Base-by-base conservation (phyloP, 1,140 invertebrate genomes). In the Drepana arcuata region DNA sequence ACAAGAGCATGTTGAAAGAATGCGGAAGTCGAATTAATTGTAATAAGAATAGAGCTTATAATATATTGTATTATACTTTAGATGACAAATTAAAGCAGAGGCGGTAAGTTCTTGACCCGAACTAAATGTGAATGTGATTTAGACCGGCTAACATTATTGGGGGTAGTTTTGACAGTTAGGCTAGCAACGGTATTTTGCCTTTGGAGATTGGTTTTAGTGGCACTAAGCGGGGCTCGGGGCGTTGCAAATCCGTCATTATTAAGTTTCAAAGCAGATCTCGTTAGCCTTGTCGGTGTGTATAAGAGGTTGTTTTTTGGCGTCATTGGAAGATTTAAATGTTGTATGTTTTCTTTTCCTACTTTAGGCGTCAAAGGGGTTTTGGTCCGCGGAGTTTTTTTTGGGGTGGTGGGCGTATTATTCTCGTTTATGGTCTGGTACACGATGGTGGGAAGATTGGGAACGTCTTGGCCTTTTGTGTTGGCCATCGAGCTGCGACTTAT, bases 401-500 rank as follows among this genome's bases (percentile, higher is more conserved):
- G 68, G 14, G 70, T 74, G 9, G 45, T 43, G 7, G 46, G 41
- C 9, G 48, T 46, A 10, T 39, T 48, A 5, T 25, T 42, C n/a
- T 68, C 62, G 12, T 57, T 48, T 18, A 53, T 43, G 0, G 40
- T 42, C 4, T 54, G 32, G 26, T 28, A 48, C 0, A 62, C 35
- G 7, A 55, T 52, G 2, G 48, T 50, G n/a, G 40, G 43, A 2
- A 63, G 37, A 11, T 44, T 7, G 13, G 24, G 27, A 0, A 38
- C 11, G 23, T 72, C 50, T 3, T 46, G 47, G 10, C 18, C 42
- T 41, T 32, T 54, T 2, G 34, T 29, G 27, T 46, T 55, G 0
- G 63, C 73, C 57, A 81, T 63, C 2, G 77, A 81, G 21, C 77
- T 81, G 34, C 75, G 72, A 21, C 71, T 66, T 14, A 67, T 61